Percentiles rank a stretch among this genome's conserved stretches.
phyloP scores from a whole-genome alignment of 2,888 invertebrate species.

The Euplagia quadripunctaria region DNA sequence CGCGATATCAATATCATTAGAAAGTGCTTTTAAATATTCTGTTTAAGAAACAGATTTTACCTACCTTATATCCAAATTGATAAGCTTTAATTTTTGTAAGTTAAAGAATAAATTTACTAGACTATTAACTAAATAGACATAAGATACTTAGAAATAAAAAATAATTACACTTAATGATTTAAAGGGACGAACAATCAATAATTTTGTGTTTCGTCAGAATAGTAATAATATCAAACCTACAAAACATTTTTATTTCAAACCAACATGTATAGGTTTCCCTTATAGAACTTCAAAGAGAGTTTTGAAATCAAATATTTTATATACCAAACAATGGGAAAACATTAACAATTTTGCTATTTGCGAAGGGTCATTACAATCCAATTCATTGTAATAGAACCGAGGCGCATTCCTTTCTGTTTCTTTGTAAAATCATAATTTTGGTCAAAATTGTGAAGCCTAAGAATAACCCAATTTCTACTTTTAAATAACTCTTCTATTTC shows the following conservation, averaged over 20 bases:
- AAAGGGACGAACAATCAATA: not conserved
- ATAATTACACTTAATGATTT: not conserved
- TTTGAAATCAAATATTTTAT: not conserved
- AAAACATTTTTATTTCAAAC: not conserved
- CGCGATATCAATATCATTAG: slow-evolving; percentile 32
- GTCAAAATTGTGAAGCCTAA: not conserved
- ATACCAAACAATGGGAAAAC: not conserved
- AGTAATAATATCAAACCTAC: not conserved
- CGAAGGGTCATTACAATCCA: too few species aligned
- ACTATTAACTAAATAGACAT: not conserved
- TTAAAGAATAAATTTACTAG: slow-evolving; percentile 12
- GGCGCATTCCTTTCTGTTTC: not conserved
- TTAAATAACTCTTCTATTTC: not conserved
- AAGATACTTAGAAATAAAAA: not conserved
- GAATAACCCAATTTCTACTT: not conserved
- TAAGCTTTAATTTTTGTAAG: slow-evolving; percentile 16
- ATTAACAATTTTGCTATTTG: not conserved
- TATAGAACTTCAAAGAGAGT: not conserved
- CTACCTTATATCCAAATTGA: slow-evolving; percentile 54
- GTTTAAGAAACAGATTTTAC: slow-evolving; percentile 34
- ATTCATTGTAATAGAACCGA: not conserved
- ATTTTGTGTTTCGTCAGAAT: not conserved
- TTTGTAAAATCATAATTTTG: not conserved
- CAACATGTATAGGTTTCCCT: not conserved
- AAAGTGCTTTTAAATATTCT: not conserved